A percentile compares a stretch with the other conserved stretches of the same genome.
Conservation (phyloP, 2,888 invertebrate species). For the Thyatira batis region DNA sequence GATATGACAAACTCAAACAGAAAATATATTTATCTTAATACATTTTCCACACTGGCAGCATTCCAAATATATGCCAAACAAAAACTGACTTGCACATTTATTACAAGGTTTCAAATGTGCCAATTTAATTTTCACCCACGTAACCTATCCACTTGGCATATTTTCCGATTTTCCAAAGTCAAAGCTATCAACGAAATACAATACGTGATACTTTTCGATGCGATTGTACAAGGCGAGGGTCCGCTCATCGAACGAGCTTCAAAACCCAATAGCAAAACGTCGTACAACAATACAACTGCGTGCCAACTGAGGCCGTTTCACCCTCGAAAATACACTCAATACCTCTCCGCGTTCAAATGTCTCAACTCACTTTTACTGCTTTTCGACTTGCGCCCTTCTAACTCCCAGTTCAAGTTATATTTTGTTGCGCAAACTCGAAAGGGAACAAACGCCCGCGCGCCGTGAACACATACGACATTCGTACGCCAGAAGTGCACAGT, state of each 20-base stretch:
- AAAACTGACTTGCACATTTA: not conserved
- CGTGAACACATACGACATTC: slow-evolving; percentile 64
- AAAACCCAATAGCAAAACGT: slow-evolving; percentile 49
- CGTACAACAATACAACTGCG: slow-evolving; percentile 46
- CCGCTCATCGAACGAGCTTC: slow-evolving; percentile 72
- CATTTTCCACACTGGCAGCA: not conserved
- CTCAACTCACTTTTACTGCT: slow-evolving; percentile 40
- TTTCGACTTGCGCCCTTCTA: slow-evolving; percentile 49
- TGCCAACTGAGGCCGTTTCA: slow-evolving; percentile 42
- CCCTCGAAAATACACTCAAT: slow-evolving; percentile 44
- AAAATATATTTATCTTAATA: not conserved
- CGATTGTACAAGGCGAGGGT: slow-evolving; percentile 73
- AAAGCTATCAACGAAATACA: slow-evolving; percentile 37
- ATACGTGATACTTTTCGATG: slow-evolving; percentile 61
- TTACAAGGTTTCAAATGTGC: not conserved
- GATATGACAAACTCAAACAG: not conserved
- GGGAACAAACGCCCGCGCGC: slow-evolving; percentile 51
- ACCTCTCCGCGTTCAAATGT: slow-evolving; percentile 40
- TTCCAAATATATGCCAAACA: slow-evolving; percentile 1
- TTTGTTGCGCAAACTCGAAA: slow-evolving; percentile 49
- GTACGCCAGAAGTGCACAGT: slow-evolving; percentile 55
- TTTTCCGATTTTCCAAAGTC: slow-evolving; percentile 30
- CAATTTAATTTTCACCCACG: slow-evolving; percentile 24
- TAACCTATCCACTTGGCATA: slow-evolving; percentile 20
- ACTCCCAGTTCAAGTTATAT: slow-evolving; percentile 37